Evolutionary conservation across 2,888 invertebrate species (phyloP), one percentile per base, ranked within the genome.

Genomic region (Perizoma affinitatum): DNA sequence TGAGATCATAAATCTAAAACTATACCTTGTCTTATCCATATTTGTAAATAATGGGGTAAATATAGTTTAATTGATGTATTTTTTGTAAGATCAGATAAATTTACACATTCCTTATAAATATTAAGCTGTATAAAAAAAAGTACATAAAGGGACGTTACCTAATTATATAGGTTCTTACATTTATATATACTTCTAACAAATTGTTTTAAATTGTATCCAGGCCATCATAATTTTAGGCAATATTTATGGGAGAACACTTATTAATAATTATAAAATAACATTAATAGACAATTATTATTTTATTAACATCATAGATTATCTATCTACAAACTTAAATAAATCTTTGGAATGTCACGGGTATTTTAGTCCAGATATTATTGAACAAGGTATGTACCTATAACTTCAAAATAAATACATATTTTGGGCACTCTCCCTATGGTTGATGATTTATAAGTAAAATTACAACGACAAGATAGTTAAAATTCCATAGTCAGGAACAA

Each of bases 271-370:
- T 66, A 70, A 73, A 80, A 76, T 74, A 72, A 74, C 66, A 74
- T 65, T 79, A 81, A 80, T 80, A 84, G 80, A 82, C 79, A 80
- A 74, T 75, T 71, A 79, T 70, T 73, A 75, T 69, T 62, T 70
- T 73, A 70, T 67, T 64, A 73, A 66, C 71, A 63, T 42, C 5
- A 22, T 52, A 62, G 48, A 61, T 66, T 68, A 63, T 58, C 67
- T 70, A 70, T 67, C 68, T 70, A 70, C 68, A 65, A 58, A 43
- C 33, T 55, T 59, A 22, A 9, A 73, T 71, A 79, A 79, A 82
- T 78, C 79, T 83, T 74, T 76, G 76, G 74, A 80, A 81, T 80
- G 75, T 74, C 66, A 75, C 70, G 73, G 74, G 74, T 1, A 10
- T 10, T 44, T 44, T 44, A 22, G 42, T 42, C 42, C 42, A 42